Evolutionary conservation across 2,888 invertebrate species (phyloP), one percentile per base, ranked within the genome.

Genomic region (Xylocampa areola): DNA sequence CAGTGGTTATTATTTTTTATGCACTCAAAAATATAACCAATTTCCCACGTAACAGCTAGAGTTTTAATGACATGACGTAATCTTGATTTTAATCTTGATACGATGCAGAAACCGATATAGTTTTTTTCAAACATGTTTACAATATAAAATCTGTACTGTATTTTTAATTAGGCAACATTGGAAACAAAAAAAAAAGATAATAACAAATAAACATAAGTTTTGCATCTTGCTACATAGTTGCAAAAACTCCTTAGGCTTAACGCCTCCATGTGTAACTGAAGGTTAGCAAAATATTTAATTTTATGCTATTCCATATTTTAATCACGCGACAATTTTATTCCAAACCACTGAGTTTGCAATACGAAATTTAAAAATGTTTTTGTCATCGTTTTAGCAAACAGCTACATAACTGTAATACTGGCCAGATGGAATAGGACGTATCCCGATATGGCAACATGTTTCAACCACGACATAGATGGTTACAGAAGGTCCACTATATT

Each of bases 341-440:
- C 4, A 17, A 16, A 51, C 36, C 29, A 51, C 53, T 10, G 27
- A 49, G 39, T 49, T 47, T 13, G 30, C n/a, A 49, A 35, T 50
- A 36, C 13, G 10, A 43, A 45, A 50, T 27, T 10, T 33, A 64
- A 70, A 58, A 50, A 43, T n/a, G 35, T 53, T 61, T 25, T 14
- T 40, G 29, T 50, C 43, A 47, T 54, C 23, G 48, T 41, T 63
- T 58, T 52, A 61, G 52, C 62, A 54, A 67, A 41, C 51, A 52
- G 35, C 55, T 43, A 72, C 53, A 62, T 84, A 85, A 84, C 86
- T 82, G 84, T 84, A 77, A 58, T 48, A 82, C 82, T 78, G 77
- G 80, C 68, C 75, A 73, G 68, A 68, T 76, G 72, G 76, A 80
- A 83, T 81, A 81, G 79, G 74, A 68, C 71, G 64, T 77, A 64